These are phyloP conservation scores for Pachliopta kotzebuea DNA, from an alignment of 2,888 invertebrate genomes.

Conservation along the genomic window DNA sequence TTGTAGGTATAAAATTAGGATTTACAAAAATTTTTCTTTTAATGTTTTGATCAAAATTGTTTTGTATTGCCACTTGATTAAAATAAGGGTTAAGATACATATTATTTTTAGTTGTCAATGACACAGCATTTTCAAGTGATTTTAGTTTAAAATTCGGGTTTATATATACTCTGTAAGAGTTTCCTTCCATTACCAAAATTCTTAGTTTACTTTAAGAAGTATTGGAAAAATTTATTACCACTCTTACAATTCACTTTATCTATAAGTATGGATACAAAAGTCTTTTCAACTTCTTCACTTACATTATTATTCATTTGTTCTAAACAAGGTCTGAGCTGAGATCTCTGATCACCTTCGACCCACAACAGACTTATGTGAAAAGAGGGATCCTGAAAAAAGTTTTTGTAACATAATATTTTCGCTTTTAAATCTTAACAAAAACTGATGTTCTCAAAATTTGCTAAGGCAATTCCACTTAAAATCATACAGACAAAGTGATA, in stretches of 20 bases:
- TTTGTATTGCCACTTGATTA: slow-evolving; percentile 36
- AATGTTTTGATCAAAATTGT: slow-evolving; percentile 30
- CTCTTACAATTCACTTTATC: slow-evolving; percentile 84
- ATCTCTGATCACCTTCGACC: slow-evolving; percentile 85
- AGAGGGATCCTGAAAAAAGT: slow-evolving; percentile 85
- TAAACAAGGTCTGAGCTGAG: slow-evolving; percentile 67
- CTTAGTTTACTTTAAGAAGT: slow-evolving; percentile 47
- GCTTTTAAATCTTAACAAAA: not conserved
- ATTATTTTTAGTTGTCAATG: slow-evolving; percentile 31
- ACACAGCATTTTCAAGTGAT: slow-evolving; percentile 25
- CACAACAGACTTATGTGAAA: slow-evolving; percentile 93
- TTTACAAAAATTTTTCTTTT: slow-evolving; percentile 69
- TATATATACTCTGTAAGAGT: slow-evolving; percentile 56
- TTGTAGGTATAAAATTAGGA: slow-evolving; percentile 61
- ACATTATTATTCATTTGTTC: slow-evolving; percentile 69
- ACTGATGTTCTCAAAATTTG: too few relatives aligned
- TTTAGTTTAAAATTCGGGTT: slow-evolving; percentile 67
- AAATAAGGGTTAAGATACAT: slow-evolving; percentile 64
- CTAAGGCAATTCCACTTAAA: too few relatives aligned
- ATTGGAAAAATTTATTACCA: slow-evolving; percentile 87
- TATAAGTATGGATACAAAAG: slow-evolving; percentile 72
- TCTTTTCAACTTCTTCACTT: slow-evolving; percentile 50
- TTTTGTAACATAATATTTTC: slow-evolving; percentile 2
- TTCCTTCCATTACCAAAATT: slow-evolving; percentile 39
- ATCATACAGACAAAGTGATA: too few relatives aligned